These are phyloP conservation scores for Erannis defoliaria DNA, from an alignment of 2,888 invertebrate genomes.

Conservation along the genomic window DNA sequence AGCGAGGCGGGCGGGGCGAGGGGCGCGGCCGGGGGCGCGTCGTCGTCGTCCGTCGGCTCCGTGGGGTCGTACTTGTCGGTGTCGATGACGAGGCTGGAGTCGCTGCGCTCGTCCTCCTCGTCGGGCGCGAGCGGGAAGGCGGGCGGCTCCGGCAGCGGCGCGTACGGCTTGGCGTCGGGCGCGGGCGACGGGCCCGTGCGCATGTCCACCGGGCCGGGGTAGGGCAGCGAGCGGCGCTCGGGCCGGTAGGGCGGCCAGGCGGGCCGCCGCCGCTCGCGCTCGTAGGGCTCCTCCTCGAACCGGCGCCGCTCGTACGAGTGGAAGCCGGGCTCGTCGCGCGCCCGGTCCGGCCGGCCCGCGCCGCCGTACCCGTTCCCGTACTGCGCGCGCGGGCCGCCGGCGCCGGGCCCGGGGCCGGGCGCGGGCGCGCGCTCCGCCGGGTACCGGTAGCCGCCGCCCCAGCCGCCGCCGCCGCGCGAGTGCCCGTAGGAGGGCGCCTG, in stretches of 20 bases:
- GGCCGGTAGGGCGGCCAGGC: slow-evolving; percentile 35
- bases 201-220: slow-evolving; percentile 74
- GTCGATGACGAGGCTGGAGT: slow-evolving; percentile 87
- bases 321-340: slow-evolving; percentile 49
- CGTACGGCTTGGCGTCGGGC: slow-evolving; percentile 40
- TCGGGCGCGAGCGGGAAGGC: slow-evolving; percentile 65
- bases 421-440: slow-evolving; percentile 44
- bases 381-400: slow-evolving; percentile 39
- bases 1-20: slow-evolving; percentile 28
- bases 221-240: slow-evolving; percentile 45
- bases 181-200: slow-evolving; percentile 54
- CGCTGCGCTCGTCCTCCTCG: slow-evolving; percentile 86
- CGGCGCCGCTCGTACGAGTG: slow-evolving; percentile 63
- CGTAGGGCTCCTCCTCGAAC: slow-evolving; percentile 57
- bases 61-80: slow-evolving; percentile 87
- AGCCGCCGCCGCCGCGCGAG: slow-evolving; percentile 80
- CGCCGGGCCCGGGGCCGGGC: slow-evolving; percentile 50
- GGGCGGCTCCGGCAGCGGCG: slow-evolving; percentile 71
- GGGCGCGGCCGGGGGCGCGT: slow-evolving; percentile 35
- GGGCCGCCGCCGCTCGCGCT: slow-evolving; percentile 50
- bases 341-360: slow-evolving; percentile 46
- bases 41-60: slow-evolving; percentile 81
- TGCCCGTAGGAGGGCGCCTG: slow-evolving; percentile 89
- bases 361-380: slow-evolving; percentile 68
- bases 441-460: slow-evolving; percentile 75